Conservation (phyloP, 2,888 invertebrate genomes). For the Drosophila anceps region DNA sequence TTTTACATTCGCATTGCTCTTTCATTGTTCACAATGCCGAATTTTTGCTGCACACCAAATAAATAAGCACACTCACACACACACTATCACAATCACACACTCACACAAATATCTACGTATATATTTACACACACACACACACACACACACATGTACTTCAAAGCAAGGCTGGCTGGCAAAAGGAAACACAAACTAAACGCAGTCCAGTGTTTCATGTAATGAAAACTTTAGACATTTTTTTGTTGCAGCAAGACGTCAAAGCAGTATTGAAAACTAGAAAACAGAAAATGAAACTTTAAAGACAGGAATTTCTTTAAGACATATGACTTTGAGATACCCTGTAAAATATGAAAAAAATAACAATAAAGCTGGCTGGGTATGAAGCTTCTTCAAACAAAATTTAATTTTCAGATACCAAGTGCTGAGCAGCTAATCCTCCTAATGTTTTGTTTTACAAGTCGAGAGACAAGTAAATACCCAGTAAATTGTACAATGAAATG, state of each 20-base stretch:
- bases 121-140: constrained; percentile 9
- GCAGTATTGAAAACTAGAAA: constrained; percentile 28
- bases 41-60: constrained; percentile 70
- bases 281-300: constrained; percentile 31
- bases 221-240: constrained; percentile 67
- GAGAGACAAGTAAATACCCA: background rate
- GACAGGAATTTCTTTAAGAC: background rate
- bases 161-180: constrained; percentile 23
- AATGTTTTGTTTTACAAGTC: background rate
- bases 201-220: constrained; percentile 75
- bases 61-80: constrained; percentile 54
- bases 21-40: constrained; percentile 73
- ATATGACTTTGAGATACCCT: constrained; percentile 30
- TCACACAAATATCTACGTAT: background rate
- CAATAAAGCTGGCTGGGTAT: too few relatives aligned
- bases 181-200: constrained; percentile 69
- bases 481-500: background rate
- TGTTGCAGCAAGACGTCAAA: constrained; percentile 38
- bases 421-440: too few relatives aligned
- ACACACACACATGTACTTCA: constrained; percentile 7
- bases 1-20: constrained; percentile 51
- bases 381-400: too few relatives aligned
- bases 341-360: background rate
- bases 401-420: background rate
- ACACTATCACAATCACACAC: constrained; percentile 23